Evolutionary conservation across 2,113 vertebrate genomes (phyloP), one percentile per base, ranked within the genome.

Genomic region (Microcebus lehilahytsara): DNA sequence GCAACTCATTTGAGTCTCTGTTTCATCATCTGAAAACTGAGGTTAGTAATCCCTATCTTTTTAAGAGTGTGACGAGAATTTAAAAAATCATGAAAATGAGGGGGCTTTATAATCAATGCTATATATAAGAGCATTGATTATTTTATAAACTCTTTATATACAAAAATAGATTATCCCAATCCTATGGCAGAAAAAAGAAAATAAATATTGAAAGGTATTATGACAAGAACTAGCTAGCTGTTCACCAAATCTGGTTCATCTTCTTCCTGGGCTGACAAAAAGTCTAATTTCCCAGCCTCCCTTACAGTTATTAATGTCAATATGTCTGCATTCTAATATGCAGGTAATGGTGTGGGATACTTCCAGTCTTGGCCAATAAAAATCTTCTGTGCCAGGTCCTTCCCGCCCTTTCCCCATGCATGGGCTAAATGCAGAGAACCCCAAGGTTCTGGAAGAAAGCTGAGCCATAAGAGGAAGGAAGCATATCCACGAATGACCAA

Each of bases 21-120:
- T 92, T 90, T 89, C 8, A 62, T 87, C n/a, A 60, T 66, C 58
- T 84, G 62, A 95, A 75, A 94, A 42, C 56, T 12, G 13, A 77
- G 27, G 34, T 53, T 81, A 79, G 16, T 72, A 81, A 71, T 51
- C 51, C 16, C 25, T 92, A 25, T 85, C 72, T 74, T 91, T 9
- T 83, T 80, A 92, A 92, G 86, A 72, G 7, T 74, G 25, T 84
- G 40, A 75, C 69, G 11, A 81, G 14, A 94, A 75, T 53, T 83
- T 96, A 69, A 83, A 37, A 30, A 53, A 88, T 66, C 34, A 53
- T 75, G 40, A 85, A 92, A 86, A 89, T 84, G 16, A 97, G 2
- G 16, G 49, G 16, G 10, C 2, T 66, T 79, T 60, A 11, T 78
- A 94, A 89, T 42, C 60, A 58, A 85, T 80, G 5, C 25, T 53